phyloP scores from a whole-genome alignment of 2,113 vertebrate species.

The Apeltes quadracus region DNA sequence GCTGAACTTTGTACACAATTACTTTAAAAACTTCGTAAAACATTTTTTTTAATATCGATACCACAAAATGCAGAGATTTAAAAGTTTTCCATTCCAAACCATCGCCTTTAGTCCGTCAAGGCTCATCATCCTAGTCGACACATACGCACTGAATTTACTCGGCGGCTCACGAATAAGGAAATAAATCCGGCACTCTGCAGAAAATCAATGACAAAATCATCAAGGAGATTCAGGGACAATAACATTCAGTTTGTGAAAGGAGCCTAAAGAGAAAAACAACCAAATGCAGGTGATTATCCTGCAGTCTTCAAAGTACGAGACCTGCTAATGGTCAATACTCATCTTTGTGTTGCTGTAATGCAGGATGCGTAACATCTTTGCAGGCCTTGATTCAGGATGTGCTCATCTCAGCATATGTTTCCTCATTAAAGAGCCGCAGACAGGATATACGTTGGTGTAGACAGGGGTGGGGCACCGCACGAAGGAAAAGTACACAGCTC shows the following conservation, averaged over 20 bases:
- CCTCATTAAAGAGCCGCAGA: slow-evolving; percentile 41
- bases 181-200: slow-evolving; percentile 50
- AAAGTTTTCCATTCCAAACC: background rate
- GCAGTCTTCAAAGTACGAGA: slow-evolving; percentile 58
- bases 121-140: slow-evolving; percentile 42
- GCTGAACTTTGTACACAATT: slow-evolving; percentile 19
- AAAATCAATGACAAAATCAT: slow-evolving; percentile 72
- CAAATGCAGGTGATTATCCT: slow-evolving; percentile 62
- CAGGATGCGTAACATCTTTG: slow-evolving; percentile 58
- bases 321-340: slow-evolving; percentile 64
- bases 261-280: slow-evolving; percentile 60
- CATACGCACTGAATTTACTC: slow-evolving; percentile 53
- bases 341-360: slow-evolving; percentile 59
- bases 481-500: background rate
- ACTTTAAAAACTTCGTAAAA: slow-evolving; percentile 32
- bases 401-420: slow-evolving; percentile 41
- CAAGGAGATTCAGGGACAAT: slow-evolving; percentile 58
- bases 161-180: slow-evolving; percentile 67
- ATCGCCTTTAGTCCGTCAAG: slow-evolving; percentile 30
- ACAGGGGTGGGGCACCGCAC: background rate
- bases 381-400: slow-evolving; percentile 56
- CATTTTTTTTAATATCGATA: background rate
- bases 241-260: slow-evolving; percentile 55
- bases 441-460: slow-evolving; percentile 30
- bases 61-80: background rate